Conservation (phyloP, 2,888 invertebrate species). For the Allophyes oxyacanthae region DNA sequence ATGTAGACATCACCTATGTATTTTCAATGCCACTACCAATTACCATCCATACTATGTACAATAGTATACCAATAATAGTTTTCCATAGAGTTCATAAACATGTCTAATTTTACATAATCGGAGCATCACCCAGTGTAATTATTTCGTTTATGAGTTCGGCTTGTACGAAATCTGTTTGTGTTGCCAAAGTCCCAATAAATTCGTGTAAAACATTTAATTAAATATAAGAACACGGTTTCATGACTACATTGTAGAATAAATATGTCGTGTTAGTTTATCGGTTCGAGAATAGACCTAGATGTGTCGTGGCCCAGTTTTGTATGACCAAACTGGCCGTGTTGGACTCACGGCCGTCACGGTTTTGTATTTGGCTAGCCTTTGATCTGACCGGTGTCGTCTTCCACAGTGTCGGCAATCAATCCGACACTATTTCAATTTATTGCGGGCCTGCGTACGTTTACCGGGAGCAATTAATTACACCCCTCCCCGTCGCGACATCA, state of each 20-base stretch:
- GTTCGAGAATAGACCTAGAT: slow-evolving; percentile 78
- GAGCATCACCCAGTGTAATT: slow-evolving; percentile 62
- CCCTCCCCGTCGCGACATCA: slow-evolving; percentile 52
- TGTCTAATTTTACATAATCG: slow-evolving; percentile 62
- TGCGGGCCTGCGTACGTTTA: slow-evolving; percentile 51
- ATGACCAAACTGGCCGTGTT: slow-evolving; percentile 69
- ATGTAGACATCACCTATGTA: slow-evolving; percentile 29
- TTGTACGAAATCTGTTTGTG: slow-evolving; percentile 56
- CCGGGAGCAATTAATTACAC: slow-evolving; percentile 66
- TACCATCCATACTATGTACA: slow-evolving; percentile 52
- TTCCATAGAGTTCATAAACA: slow-evolving; percentile 50
- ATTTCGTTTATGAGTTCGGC: slow-evolving; percentile 71
- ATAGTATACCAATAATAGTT: slow-evolving; percentile 19
- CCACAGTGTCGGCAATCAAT: slow-evolving; percentile 59
- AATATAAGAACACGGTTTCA: slow-evolving; percentile 61
- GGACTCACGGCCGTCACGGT: slow-evolving; percentile 70
- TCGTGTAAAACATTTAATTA: slow-evolving; percentile 48
- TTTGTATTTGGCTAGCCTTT: slow-evolving; percentile 71
- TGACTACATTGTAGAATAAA: slow-evolving; percentile 78
- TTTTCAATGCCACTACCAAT: slow-evolving; percentile 69
- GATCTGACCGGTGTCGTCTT: slow-evolving; percentile 73
- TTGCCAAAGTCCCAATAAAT: slow-evolving; percentile 47
- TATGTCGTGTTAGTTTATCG: slow-evolving; percentile 77
- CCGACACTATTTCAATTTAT: slow-evolving; percentile 57
- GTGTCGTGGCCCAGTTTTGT: slow-evolving; percentile 77